Conservation (phyloP, 1,140 invertebrate genomes). For the Drosophila kikkawai region DNA sequence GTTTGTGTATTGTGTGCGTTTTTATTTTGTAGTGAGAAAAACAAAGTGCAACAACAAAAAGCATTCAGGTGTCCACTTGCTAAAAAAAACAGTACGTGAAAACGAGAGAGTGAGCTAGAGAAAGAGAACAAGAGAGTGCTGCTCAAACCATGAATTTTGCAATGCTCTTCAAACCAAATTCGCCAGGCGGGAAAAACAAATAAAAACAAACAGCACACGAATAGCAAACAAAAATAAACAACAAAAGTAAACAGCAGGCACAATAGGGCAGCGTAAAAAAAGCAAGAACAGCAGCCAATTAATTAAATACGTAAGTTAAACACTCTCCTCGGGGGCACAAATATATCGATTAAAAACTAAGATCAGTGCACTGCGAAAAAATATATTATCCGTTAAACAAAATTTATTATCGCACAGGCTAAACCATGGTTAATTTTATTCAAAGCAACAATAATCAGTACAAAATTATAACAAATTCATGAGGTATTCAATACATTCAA, state of each 20-base stretch:
- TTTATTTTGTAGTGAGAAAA: conserved; percentile 31
- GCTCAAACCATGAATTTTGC: conserved; percentile 39
- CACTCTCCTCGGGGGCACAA: neutral
- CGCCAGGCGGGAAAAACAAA: conserved; percentile 41
- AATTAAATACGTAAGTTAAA: conserved; percentile 52
- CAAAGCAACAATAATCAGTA: neutral
- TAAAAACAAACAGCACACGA: conserved; percentile 32
- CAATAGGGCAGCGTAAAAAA: conserved; percentile 11
- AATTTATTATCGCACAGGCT: neutral
- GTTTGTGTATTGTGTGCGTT: conserved; percentile 1
- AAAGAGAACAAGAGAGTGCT: conserved; percentile 11
- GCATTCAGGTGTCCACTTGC: conserved; percentile 35
- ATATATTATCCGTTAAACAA: neutral
- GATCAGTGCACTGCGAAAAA: conserved; percentile 16
- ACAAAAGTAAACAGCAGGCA: conserved; percentile 4
- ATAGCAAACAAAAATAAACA: conserved; percentile 31
- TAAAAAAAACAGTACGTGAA: neutral
- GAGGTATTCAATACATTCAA: neutral
- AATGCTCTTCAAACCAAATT: conserved; percentile 38
- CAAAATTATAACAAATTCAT: neutral
- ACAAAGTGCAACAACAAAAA: conserved; percentile 27
- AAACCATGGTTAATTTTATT: neutral
- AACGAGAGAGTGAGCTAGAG: neutral
- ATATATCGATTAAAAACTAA: conserved; percentile 12
- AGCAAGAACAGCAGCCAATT: conserved; percentile 19